Base-by-base conservation (phyloP, 2,888 invertebrate species). In the Heliothis peltigera region DNA sequence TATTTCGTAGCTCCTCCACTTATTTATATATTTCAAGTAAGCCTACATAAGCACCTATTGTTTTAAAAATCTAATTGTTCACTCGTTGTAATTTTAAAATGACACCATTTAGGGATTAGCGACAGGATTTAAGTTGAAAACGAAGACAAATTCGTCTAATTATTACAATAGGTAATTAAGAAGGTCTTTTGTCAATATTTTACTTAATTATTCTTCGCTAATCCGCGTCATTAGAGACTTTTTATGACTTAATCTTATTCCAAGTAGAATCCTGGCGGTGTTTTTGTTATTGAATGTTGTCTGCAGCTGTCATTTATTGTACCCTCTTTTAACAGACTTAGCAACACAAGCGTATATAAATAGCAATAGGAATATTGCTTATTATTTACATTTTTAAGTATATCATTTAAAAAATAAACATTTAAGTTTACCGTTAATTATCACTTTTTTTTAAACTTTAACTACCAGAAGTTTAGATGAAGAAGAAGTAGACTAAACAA, bases 11-110 rank as follows among this genome's bases (percentile, higher is more conserved):
- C 17, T 6, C 2, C 18, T 12, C 1, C 12, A n/a, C 1, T 39
- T 39, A 1, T 44, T n/a, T 19, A 21, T 1, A 12, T 22, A 6
- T n/a, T 8, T 4, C 47, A 44, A 28, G 52, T 61, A 57, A 57
- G 25, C 8, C 10, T 21, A 8, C 28, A 4, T 48, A 48, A 21
- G 53, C 7, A 2, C 1, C 35, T 35, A 55, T 64, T 55, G 18
- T 55, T 59, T 58, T 18, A n/a, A 52, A 22, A 3, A 4, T 10
- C 8, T 12, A 32, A 57, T 63, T 63, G 49, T 67, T 7, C 15
- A 10, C 21, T 48, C 56, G 39, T 61, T 47, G 52, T 69, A 10
- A 48, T 67, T 62, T 66, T 44, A 8, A n/a, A 5, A 22, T 35
- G 2, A 22, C 4, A 17, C 8, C 21, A 57, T 68, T 53, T 39